Percentiles rank a stretch among this genome's conserved stretches.
Evolutionary conservation across 2,113 vertebrate genomes (phyloP).

Genomic region (Corvus cornix): DNA sequence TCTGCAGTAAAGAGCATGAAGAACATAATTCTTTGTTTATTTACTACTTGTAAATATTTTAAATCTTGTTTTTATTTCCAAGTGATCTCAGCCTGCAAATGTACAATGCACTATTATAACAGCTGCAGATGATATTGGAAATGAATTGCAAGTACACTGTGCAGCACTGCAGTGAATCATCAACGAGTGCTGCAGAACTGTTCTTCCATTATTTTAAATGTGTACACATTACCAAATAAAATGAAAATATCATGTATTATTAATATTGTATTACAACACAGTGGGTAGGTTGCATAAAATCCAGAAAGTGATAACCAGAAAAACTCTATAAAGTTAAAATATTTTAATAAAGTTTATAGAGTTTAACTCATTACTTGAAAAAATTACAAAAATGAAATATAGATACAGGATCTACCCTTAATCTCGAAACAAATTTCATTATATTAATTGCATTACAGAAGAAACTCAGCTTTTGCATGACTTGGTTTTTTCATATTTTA

Average conservation of each 20-base stretch:
- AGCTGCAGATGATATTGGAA: background rate
- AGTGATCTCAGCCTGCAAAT: constrained; percentile 2
- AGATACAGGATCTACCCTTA: background rate
- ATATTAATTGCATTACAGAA: background rate
- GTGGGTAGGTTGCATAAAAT: background rate
- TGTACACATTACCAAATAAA: background rate
- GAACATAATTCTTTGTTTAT: background rate
- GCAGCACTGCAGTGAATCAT: background rate
- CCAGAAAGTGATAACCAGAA: background rate
- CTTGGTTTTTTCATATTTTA: background rate
- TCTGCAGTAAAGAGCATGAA: background rate
- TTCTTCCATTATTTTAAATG: background rate
- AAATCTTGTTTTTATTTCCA: constrained; percentile 9
- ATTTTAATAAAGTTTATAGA: background rate
- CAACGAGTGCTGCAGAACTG: background rate
- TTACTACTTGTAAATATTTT: constrained; percentile 14
- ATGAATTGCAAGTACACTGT: background rate
- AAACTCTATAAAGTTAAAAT: background rate
- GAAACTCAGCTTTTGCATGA: background rate
- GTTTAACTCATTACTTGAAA: background rate
- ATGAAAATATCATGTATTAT: background rate
- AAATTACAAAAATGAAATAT: background rate
- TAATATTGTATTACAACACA: background rate
- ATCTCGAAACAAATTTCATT: background rate
- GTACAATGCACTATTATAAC: background rate